phyloP scores from a whole-genome alignment of 2,888 invertebrate species.

The Cryptocephalus primarius region DNA sequence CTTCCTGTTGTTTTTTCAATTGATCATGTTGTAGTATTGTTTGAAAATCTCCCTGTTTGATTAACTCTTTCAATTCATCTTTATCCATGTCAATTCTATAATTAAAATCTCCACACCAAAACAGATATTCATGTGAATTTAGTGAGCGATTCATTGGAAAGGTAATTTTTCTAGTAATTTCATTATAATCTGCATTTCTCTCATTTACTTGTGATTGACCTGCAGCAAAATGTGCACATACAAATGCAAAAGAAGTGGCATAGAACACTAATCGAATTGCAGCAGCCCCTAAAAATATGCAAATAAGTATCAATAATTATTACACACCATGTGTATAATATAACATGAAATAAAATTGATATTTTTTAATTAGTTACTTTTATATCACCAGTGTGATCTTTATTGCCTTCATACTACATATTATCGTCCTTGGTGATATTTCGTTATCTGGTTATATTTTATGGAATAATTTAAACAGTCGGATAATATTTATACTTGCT shows the following conservation, averaged over 20 bases:
- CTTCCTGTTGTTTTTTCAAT: slow-evolving; percentile 66
- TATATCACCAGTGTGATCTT: too few species aligned
- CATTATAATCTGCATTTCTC: slow-evolving; percentile 92
- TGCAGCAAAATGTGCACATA: slow-evolving; percentile 98
- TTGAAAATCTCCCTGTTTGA: slow-evolving; percentile 63
- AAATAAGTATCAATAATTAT: neutral
- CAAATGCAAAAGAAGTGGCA: slow-evolving; percentile 92
- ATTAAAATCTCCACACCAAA: slow-evolving; percentile 99
- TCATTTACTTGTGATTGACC: slow-evolving; percentile 94
- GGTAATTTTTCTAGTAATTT: slow-evolving; percentile 82
- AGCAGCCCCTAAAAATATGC: slow-evolving; percentile 57
- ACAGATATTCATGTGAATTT: slow-evolving; percentile 94
- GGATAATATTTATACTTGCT: too few species aligned
- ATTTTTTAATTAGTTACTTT: too few species aligned
- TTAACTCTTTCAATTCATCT: slow-evolving; percentile 80
- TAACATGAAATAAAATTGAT: too few species aligned
- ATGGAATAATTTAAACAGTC: too few species aligned
- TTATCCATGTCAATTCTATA: slow-evolving; percentile 84
- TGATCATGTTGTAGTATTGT: slow-evolving; percentile 81
- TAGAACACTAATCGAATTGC: slow-evolving; percentile 86
- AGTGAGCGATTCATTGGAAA: slow-evolving; percentile 88
- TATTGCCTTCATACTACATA: too few species aligned
- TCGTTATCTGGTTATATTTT: too few species aligned
- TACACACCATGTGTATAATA: neutral
- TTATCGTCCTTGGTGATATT: too few species aligned